These are phyloP conservation scores for Brienomyrus brachyistius DNA, from an alignment of 2,113 vertebrate genomes.

Conservation along the genomic window DNA sequence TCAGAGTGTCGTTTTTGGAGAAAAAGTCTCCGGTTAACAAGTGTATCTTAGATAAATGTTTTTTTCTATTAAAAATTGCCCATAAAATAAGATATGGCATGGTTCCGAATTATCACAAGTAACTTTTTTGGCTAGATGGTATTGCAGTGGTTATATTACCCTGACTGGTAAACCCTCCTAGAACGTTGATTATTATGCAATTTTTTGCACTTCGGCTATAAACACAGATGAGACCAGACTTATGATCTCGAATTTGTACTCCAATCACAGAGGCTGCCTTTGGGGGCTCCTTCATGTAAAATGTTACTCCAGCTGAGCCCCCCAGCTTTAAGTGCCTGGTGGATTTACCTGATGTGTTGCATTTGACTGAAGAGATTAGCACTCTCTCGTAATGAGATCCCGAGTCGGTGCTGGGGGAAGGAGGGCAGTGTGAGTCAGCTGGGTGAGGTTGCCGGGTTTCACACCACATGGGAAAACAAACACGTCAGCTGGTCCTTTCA, in stretches of 20 bases:
- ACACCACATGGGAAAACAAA: not conserved
- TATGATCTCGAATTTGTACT: not conserved
- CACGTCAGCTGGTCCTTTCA: not conserved
- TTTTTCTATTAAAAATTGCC: not conserved
- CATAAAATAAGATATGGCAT: not conserved
- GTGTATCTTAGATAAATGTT: not conserved
- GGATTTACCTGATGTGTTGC: constrained; percentile 8
- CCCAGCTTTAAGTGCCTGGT: constrained; percentile 28
- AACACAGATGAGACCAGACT: not conserved
- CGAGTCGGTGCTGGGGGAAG: constrained; percentile 40
- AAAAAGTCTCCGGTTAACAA: not conserved
- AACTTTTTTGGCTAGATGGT: not conserved
- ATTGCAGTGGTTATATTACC: not conserved
- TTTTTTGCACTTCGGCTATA: not conserved
- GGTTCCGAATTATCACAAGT: not conserved
- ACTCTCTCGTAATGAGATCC: constrained; percentile 43
- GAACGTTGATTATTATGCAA: not conserved
- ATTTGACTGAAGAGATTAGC: constrained; percentile 16
- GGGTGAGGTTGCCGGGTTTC: constrained; percentile 31
- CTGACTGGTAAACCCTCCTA: not conserved
- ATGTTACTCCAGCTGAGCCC: constrained; percentile 32
- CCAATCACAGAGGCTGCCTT: constrained; percentile 8
- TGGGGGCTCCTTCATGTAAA: constrained; percentile 27
- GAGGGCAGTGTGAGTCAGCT: constrained; percentile 52
- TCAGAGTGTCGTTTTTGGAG: not conserved